Evolutionary conservation across 2,888 invertebrate species (phyloP).

Genomic region (Synergus umbraculus): DNA sequence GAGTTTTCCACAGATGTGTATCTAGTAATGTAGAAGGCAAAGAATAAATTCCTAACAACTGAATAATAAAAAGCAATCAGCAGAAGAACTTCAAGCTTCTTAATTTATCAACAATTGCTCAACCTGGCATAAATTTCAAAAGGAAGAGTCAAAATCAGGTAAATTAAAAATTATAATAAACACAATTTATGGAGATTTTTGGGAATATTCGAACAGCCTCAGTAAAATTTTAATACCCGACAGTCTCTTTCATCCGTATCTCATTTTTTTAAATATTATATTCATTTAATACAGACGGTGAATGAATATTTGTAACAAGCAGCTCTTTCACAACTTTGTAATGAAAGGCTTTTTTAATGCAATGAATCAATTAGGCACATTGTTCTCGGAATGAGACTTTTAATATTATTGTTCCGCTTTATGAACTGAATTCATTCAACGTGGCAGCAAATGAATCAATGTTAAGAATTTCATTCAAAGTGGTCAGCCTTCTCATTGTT

Average conservation of each 20-base stretch:
- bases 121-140: neutral
- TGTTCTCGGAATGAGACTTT: neutral
- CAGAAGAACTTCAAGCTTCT: neutral
- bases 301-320: neutral
- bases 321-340: neutral
- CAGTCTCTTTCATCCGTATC: neutral
- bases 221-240: neutral
- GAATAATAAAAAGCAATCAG: neutral
- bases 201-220: neutral
- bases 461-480: neutral
- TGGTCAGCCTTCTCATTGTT: too few relatives aligned
- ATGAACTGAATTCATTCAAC: neutral
- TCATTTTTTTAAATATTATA: neutral
- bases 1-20: constrained; percentile 11
- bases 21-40: neutral
- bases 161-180: neutral
- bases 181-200: neutral
- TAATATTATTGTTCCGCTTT: neutral
- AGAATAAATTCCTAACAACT: constrained; percentile 12
- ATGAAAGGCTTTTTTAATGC: neutral
- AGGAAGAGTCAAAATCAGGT: too few relatives aligned
- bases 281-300: neutral
- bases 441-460: neutral
- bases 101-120: neutral
- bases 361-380: neutral